phyloP scores from a whole-genome alignment of 2,888 invertebrate genomes.

The Hermaeophaga mercurialis region DNA sequence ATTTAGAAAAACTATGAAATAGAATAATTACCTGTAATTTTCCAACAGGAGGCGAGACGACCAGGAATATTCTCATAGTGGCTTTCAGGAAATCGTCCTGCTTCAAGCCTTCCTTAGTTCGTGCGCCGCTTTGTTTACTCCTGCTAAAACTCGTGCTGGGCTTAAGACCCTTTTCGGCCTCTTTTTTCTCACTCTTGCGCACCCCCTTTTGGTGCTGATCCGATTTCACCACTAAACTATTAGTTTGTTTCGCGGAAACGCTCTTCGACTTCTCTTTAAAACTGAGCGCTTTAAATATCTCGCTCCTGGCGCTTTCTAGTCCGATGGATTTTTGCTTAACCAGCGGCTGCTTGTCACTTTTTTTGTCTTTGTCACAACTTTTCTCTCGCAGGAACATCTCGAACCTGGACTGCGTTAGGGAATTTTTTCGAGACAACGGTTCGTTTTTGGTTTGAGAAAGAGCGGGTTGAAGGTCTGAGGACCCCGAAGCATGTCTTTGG shows the following conservation, averaged over 20 bases:
- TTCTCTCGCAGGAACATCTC: constrained; percentile 48
- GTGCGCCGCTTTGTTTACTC: constrained; percentile 40
- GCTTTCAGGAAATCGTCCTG: constrained; percentile 73
- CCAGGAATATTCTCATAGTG: constrained; percentile 75
- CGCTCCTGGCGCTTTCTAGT: constrained; percentile 41
- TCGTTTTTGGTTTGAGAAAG: constrained; percentile 45
- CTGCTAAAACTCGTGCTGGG: constrained; percentile 49
- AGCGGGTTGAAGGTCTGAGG: constrained; percentile 26
- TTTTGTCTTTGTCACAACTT: constrained; percentile 44
- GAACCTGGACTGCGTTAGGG: constrained; percentile 53
- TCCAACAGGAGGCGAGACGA: constrained; percentile 71
- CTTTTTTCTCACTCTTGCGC: constrained; percentile 54
- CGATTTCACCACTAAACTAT: constrained; percentile 43
- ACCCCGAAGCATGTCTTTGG: constrained; percentile 53
- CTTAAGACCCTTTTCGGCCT: constrained; percentile 48
- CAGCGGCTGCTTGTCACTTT: constrained; percentile 53
- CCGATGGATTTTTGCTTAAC: constrained; percentile 54
- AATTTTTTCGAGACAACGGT: constrained; percentile 54
- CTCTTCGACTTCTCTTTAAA: constrained; percentile 52
- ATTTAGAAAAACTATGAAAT: neutral
- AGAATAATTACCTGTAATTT: constrained; percentile 61
- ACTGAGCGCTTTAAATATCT: constrained; percentile 49
- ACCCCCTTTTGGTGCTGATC: constrained; percentile 51
- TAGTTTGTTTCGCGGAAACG: constrained; percentile 48
- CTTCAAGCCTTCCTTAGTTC: constrained; percentile 52